Conservation (phyloP, 2,888 invertebrate genomes). For the Pelosia muscerda region DNA sequence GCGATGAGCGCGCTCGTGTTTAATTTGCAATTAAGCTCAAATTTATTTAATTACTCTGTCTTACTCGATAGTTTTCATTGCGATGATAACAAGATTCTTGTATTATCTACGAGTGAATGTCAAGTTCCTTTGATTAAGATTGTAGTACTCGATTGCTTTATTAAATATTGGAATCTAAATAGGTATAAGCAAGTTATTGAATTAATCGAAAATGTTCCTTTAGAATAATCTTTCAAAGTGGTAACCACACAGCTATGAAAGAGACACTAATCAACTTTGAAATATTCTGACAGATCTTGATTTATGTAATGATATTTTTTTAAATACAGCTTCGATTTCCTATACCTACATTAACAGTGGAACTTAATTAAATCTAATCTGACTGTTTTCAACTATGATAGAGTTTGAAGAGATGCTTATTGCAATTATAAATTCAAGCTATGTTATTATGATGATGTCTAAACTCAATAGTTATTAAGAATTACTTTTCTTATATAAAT, state of each 20-base stretch:
- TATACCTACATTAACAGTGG: background rate
- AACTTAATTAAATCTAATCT: background rate
- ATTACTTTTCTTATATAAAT: too few species aligned
- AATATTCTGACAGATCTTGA: background rate
- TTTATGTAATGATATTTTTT: too few species aligned
- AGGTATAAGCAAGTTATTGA: background rate
- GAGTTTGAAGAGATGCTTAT: too few species aligned
- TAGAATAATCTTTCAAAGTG: too few species aligned
- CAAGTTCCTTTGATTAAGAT: background rate
- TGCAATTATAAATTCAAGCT: too few species aligned
- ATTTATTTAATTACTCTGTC: constrained; percentile 54
- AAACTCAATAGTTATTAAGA: too few species aligned
- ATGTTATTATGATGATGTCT: too few species aligned
- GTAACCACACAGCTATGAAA: too few species aligned
- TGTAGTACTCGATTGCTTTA: background rate
- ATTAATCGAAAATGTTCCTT: background rate
- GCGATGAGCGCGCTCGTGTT: constrained; percentile 60
- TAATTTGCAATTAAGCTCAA: constrained; percentile 62
- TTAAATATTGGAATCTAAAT: background rate
- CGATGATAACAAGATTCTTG: background rate
- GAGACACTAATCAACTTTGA: background rate
- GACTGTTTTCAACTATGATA: too few species aligned
- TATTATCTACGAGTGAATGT: background rate
- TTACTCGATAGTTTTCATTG: constrained; percentile 42
- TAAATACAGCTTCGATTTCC: too few species aligned